These are phyloP conservation scores for Phrynosoma platyrhinos DNA, from an alignment of 2,113 vertebrate species.

Conservation along the genomic window DNA sequence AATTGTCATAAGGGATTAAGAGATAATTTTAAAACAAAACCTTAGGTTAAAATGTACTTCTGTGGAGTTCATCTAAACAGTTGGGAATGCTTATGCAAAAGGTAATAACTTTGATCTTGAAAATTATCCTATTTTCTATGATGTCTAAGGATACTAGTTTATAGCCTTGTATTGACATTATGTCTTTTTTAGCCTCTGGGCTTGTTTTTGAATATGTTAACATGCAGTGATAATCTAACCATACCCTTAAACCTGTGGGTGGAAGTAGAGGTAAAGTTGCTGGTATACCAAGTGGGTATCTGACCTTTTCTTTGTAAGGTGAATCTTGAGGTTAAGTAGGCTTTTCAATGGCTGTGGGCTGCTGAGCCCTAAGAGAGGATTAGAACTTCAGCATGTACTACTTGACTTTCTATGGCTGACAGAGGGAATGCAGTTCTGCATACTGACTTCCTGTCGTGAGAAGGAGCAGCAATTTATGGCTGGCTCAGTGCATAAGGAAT, in stretches of 20 bases:
- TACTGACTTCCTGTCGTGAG: conserved; percentile 20
- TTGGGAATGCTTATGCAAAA: background rate
- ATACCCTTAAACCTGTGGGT: background rate
- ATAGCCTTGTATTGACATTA: background rate
- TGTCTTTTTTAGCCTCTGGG: too few relatives aligned
- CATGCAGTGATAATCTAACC: conserved; percentile 5
- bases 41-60: too few relatives aligned
- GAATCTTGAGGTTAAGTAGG: conserved; percentile 16
- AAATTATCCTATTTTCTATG: background rate
- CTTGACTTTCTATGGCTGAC: background rate
- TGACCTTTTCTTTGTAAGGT: background rate
- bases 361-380: background rate
- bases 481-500: background rate
- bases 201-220: background rate
- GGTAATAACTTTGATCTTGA: background rate
- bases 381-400: background rate
- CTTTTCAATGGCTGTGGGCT: conserved; percentile 5
- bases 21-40: background rate
- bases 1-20: background rate
- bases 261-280: conserved; percentile 2
- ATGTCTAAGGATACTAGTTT: background rate
- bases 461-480: background rate
- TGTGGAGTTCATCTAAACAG: background rate
- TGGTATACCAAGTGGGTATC: background rate
- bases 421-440: background rate